These are phyloP conservation scores for Nothobranchius furzeri DNA, from an alignment of 2,113 vertebrate species.

Conservation along the genomic window DNA sequence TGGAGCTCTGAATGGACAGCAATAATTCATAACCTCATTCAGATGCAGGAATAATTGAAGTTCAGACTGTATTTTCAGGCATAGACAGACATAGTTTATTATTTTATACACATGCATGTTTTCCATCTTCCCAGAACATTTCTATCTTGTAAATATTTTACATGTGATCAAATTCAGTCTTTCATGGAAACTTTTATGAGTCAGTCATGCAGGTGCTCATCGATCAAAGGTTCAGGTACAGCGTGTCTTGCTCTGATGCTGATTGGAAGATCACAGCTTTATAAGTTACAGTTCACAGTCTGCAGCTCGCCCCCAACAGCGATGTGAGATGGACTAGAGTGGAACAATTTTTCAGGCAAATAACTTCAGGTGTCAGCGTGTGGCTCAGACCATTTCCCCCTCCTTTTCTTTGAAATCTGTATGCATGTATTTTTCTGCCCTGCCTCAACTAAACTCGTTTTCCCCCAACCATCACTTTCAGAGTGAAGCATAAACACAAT, in stretches of 20 bases:
- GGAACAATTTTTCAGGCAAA: slow-evolving; percentile 7
- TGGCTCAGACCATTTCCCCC: neutral
- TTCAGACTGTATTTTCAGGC: too few species aligned
- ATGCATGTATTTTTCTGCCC: neutral
- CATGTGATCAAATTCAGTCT: neutral
- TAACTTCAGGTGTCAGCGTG: slow-evolving; percentile 3
- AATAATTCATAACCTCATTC: neutral
- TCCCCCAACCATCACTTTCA: neutral
- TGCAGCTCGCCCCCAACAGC: neutral
- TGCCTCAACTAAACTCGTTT: neutral
- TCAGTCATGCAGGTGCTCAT: neutral
- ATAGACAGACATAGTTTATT: too few species aligned
- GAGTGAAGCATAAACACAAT: neutral
- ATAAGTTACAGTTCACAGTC: slow-evolving; percentile 17
- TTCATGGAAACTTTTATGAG: slow-evolving; percentile 44
- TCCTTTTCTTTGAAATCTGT: neutral
- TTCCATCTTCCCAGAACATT: too few species aligned
- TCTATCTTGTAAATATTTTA: neutral
- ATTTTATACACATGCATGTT: too few species aligned
- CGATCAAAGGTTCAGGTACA: slow-evolving; percentile 57
- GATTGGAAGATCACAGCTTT: slow-evolving; percentile 8
- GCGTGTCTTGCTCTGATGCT: neutral
- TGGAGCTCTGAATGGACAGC: neutral
- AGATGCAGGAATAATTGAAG: neutral
- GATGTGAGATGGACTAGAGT: neutral